Evolutionary conservation across 35 echinoderm and acorn worm genomes (phyloP).

Genomic region (Eucidaris tribuloides): DNA sequence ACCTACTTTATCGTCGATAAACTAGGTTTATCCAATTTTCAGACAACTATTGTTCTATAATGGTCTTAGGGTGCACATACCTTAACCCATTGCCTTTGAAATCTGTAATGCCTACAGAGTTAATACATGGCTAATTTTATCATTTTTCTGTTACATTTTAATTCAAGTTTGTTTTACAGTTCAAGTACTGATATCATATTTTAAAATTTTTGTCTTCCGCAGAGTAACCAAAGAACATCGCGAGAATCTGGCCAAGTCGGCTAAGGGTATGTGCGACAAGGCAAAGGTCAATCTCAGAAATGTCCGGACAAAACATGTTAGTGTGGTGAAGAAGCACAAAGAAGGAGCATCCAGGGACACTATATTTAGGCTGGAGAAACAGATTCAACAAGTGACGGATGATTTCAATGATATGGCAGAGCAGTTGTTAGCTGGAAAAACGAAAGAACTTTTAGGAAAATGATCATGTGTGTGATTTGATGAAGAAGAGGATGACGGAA

Average conservation of each 20-base stretch:
- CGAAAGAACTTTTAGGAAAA: conserved; percentile 79
- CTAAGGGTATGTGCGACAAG: conserved; percentile 75
- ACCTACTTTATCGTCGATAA: no score
- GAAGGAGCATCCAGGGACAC: conserved; percentile 69
- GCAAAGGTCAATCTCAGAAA: conserved; percentile 65
- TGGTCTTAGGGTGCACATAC: no score
- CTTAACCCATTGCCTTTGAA: no score
- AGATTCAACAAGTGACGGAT: conserved; percentile 72
- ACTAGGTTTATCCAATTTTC: no score
- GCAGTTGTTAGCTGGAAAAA: conserved; percentile 59
- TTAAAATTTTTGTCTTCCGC: conserved; percentile 15
- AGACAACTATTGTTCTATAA: no score
- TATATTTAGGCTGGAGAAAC: conserved; percentile 82
- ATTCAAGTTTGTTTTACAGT: no score
- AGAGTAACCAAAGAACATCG: conserved; percentile 87
- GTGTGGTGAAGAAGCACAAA: conserved; percentile 47
- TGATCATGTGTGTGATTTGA: no score
- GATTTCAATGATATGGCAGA: conserved; percentile 53
- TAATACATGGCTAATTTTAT: not conserved
- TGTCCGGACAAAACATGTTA: conserved; percentile 44
- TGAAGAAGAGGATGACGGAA: no score
- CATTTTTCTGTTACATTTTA: not conserved
- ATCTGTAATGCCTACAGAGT: no score
- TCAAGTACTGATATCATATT: no score
- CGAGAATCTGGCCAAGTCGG: conserved; percentile 74